Percentiles rank a stretch among this genome's conserved stretches.
These are phyloP conservation scores for Drosophila putrida DNA, from an alignment of 2,888 invertebrate genomes.

Conservation along the genomic window DNA sequence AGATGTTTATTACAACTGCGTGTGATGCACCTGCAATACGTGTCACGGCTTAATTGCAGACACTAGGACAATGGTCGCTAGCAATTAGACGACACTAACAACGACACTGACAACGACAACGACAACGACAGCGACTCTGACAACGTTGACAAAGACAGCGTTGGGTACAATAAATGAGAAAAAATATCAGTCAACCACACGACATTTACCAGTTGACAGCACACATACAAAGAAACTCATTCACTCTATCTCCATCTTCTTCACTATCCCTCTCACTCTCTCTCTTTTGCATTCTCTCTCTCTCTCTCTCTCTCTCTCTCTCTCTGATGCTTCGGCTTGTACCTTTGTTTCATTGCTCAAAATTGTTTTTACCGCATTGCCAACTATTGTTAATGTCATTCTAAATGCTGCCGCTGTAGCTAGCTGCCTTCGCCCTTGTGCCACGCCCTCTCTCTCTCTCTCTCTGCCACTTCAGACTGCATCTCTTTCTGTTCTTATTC, in stretches of 20 bases:
- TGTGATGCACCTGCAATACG: conserved; percentile 53
- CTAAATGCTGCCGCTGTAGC: conserved; percentile 53
- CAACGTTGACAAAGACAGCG: conserved; percentile 25
- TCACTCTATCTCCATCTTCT: conserved; percentile 14
- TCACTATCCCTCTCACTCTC: not conserved
- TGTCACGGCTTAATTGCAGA: conserved; percentile 72
- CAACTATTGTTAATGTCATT: conserved; percentile 76
- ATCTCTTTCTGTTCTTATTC: conserved; percentile 25
- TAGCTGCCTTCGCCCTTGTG: conserved; percentile 13
- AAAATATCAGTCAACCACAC: conserved; percentile 60
- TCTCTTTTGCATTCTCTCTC: not conserved
- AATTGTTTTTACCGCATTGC: conserved; percentile 76
- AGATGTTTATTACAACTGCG: conserved; percentile 69
- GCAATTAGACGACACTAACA: conserved; percentile 65
- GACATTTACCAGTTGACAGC: conserved; percentile 63
- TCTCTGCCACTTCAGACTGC: conserved; percentile 31
- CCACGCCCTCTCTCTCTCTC: conserved; percentile 26
- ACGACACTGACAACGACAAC: conserved; percentile 30
- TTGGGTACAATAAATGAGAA: conserved; percentile 35
- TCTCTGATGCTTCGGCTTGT: conserved; percentile 14
- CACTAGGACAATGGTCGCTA: conserved; percentile 46
- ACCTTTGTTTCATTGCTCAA: conserved; percentile 71
- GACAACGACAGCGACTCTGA: conserved; percentile 17
- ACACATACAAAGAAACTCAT: conserved; percentile 16
- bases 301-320: conserved; percentile 6